phyloP scores from a whole-genome alignment of 1,140 invertebrate genomes.

The Ceratosolen solmsi region DNA sequence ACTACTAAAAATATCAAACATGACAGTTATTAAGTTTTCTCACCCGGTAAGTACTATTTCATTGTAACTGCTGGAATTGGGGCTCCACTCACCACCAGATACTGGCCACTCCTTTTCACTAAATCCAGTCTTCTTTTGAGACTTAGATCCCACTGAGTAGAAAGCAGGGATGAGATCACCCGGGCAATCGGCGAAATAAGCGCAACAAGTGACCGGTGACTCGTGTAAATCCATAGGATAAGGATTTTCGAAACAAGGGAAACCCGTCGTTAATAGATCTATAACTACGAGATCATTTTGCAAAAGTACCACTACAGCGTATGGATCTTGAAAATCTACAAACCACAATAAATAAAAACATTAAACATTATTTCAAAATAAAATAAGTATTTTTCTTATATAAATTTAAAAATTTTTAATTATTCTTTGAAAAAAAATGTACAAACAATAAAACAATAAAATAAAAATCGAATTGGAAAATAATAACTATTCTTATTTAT shows the following conservation, averaged over 20 bases:
- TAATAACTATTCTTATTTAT: no score
- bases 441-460: no score
- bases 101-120: constrained; percentile 97
- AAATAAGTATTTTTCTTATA: no score
- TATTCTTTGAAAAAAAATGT: no score
- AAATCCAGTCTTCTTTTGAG: constrained; percentile 86
- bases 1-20: no score
- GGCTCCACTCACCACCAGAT: constrained; percentile 95
- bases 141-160: constrained; percentile 88
- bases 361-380: no score
- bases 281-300: constrained; percentile 99
- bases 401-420: no score
- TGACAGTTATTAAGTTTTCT: no score
- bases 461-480: no score
- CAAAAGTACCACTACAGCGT: constrained; percentile 96
- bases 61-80: constrained; percentile 93
- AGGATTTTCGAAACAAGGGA: constrained; percentile 99
- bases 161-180: constrained; percentile 96
- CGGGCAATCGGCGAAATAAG: constrained; percentile 97
- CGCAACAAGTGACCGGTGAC: constrained; percentile 95
- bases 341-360: no score
- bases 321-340: constrained; percentile 95
- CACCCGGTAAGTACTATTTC: constrained; percentile 97
- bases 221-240: constrained; percentile 99
- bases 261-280: constrained; percentile 94